Evolutionary conservation across 2,888 invertebrate genomes (phyloP), one percentile per base, ranked within the genome.

Genomic region (Drosophila prolongata): DNA sequence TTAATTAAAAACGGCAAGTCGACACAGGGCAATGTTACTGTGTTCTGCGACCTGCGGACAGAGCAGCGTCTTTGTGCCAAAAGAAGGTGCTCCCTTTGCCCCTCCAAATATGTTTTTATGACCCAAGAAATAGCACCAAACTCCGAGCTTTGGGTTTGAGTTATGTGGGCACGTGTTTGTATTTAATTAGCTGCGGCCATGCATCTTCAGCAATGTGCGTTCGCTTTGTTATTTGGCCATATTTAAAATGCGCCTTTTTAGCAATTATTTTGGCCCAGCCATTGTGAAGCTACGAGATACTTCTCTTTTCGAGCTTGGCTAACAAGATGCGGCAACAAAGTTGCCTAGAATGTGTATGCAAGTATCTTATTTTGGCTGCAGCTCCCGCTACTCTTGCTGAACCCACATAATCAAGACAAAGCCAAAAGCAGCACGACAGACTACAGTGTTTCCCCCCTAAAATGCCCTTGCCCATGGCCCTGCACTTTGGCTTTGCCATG

Each of bases 321-420:
- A 60, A 54, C 53, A 42, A 77, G 79, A 75, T 57, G 70, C 67
- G 68, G 65, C 73, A 55, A 53, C 72, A 84, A 77, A 70, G 69
- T 85, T 79, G 74, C 71, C 69, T 52, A 43, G 71, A 64, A 54
- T 70, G 69, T 57, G 55, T 65, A 55, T 68, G 61, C 68, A 76
- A 88, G 83, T 86, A 88, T 88, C 87, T 83, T 86, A 69, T 84
- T 83, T 78, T 78, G 67, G 68, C 68, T 67, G 71, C 53, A 68
- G 73, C 73, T 58, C 61, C 58, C 54, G 64, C 69, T 58, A 52
- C 65, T 11, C 11, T 55, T 24, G 35, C 46, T 68, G 79, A 76
- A 60, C 86, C 80, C 79, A 87, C 89, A 89, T 83, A 84, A 83
- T 87, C 83, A 89, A 86, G 87, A 84, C 81, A 87, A 87, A 79